Evolutionary conservation across 2,888 invertebrate species (phyloP).

Genomic region (Aphidoletes aphidimyza): DNA sequence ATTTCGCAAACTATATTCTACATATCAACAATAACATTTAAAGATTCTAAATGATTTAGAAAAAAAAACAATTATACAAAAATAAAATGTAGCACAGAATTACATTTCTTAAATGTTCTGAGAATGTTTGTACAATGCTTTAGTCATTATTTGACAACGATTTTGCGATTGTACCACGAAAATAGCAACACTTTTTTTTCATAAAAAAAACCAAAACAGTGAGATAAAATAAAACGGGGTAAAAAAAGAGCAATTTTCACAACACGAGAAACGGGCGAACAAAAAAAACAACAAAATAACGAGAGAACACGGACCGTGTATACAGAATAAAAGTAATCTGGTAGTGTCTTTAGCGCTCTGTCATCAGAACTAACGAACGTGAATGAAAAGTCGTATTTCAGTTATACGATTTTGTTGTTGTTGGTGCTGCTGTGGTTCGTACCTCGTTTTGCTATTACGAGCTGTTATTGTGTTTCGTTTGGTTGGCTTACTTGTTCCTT

Average conservation of each 20-base stretch:
- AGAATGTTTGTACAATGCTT: background rate
- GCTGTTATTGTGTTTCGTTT: background rate
- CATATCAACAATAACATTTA: too few relatives aligned
- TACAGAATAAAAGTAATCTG: constrained; percentile 35
- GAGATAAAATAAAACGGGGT: background rate
- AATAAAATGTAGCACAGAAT: constrained; percentile 1
- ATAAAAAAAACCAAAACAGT: background rate
- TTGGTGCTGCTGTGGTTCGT: background rate
- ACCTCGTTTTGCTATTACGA: background rate
- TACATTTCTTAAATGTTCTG: background rate
- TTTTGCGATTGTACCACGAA: background rate
- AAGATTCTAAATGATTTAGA: too few relatives aligned
- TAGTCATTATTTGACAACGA: constrained; percentile 16
- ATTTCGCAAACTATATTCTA: too few relatives aligned
- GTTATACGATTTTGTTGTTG: constrained; percentile 47
- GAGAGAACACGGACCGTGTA: constrained; percentile 30
- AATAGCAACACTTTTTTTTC: too few relatives aligned
- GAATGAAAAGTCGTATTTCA: constrained; percentile 55
- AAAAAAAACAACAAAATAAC: background rate
- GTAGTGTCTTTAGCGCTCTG: constrained; percentile 54
- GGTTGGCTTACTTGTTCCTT: constrained; percentile 16
- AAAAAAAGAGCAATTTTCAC: background rate
- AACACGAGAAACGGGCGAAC: background rate
- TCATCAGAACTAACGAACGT: constrained; percentile 55
- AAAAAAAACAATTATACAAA: background rate